A percentile compares a stretch with the other conserved stretches of the same genome.
Evolutionary conservation across 2,888 invertebrate species (phyloP).

Genomic region (Meta bourneti): DNA sequence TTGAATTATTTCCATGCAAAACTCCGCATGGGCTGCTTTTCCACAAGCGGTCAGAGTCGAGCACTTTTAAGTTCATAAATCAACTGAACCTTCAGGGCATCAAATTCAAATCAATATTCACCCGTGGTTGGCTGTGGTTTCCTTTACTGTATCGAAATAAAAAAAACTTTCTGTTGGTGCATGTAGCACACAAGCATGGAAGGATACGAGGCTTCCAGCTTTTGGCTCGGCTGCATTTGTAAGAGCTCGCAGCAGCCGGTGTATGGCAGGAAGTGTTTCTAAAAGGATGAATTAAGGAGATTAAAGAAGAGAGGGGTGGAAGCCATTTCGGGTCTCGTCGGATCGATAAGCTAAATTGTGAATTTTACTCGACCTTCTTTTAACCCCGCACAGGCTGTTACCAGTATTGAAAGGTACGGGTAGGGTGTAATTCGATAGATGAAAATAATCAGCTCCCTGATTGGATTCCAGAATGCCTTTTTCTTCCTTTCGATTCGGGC

Average conservation of each 20-base stretch:
- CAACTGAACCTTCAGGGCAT: not conserved
- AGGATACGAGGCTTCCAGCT: not conserved
- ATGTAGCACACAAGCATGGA: not conserved
- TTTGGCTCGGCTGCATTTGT: slow-evolving; percentile 19
- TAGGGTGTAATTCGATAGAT: not conserved
- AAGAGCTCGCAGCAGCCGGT: slow-evolving; percentile 10
- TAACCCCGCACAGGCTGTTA: slow-evolving; percentile 12
- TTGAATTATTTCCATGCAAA: not conserved
- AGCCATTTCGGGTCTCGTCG: slow-evolving; percentile 22
- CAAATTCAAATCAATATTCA: not conserved
- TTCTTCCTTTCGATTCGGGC: not conserved
- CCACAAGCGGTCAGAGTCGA: no score
- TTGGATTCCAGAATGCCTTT: no score
- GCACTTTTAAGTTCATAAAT: not conserved
- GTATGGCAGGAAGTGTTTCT: slow-evolving; percentile 2
- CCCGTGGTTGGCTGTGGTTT: not conserved
- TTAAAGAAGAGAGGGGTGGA: slow-evolving; percentile 26
- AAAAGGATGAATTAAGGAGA: slow-evolving; percentile 53
- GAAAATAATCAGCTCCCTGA: not conserved
- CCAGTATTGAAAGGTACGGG: not conserved
- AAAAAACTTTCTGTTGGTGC: not conserved
- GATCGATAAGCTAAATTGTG: slow-evolving; percentile 58
- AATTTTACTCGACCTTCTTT: slow-evolving; percentile 47
- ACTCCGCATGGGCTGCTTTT: not conserved
- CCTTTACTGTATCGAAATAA: not conserved